Evolutionary conservation across 1,140 invertebrate genomes (phyloP).

Genomic region (Camponotus pennsylvanicus): DNA sequence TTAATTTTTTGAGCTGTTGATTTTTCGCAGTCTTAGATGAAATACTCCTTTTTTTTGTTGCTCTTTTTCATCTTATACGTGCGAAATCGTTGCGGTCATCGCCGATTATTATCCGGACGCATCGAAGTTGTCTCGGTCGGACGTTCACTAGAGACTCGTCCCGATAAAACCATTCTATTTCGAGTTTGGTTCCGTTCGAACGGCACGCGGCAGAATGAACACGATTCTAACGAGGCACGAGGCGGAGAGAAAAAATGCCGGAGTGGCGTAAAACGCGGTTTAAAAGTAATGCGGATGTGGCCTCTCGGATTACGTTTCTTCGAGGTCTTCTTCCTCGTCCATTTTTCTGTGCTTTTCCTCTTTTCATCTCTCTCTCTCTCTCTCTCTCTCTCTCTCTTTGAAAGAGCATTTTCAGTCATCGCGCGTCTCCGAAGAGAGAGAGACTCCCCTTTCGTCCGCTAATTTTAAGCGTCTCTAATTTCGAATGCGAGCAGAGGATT

Average conservation of each 20-base stretch:
- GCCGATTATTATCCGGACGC: background rate
- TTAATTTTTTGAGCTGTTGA: too few species aligned
- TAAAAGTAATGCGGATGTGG: slow-evolving; percentile 74
- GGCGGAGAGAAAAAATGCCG: slow-evolving; percentile 23
- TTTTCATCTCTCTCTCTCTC: background rate
- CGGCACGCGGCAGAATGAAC: slow-evolving; percentile 54
- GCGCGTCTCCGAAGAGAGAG: slow-evolving; percentile 10
- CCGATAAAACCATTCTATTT: slow-evolving; percentile 55
- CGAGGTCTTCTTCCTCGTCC: slow-evolving; percentile 62
- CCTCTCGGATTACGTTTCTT: slow-evolving; percentile 71
- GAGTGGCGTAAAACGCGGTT: slow-evolving; percentile 51
- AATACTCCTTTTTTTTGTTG: too few species aligned
- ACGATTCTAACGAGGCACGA: slow-evolving; percentile 61
- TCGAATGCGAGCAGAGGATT: slow-evolving; percentile 35
- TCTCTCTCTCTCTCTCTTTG: background rate
- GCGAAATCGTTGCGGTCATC: background rate
- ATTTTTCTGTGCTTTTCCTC: slow-evolving; percentile 48
- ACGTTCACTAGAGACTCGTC: slow-evolving; percentile 6
- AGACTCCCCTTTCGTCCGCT: slow-evolving; percentile 48
- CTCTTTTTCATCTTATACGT: too few species aligned
- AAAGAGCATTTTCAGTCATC: slow-evolving; percentile 8
- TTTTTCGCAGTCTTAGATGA: too few species aligned
- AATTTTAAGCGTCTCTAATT: slow-evolving; percentile 77
- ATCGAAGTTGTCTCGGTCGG: background rate
- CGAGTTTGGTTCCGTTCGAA: slow-evolving; percentile 58